Evolutionary conservation across 2,888 invertebrate species (phyloP), one percentile per base, ranked within the genome.

Genomic region (Amblyteles armatorius): DNA sequence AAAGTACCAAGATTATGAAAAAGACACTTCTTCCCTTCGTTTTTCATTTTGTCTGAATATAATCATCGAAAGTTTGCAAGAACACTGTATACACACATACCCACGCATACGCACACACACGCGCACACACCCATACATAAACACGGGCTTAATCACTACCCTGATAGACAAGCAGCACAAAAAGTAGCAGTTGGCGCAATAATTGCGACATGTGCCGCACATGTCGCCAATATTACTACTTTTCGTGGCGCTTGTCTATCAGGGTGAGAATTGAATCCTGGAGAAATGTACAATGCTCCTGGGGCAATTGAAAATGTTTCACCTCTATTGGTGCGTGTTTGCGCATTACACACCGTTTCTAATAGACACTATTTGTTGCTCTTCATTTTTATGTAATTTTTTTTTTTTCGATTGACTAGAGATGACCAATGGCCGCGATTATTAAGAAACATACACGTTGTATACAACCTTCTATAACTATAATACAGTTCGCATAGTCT

Each of bases 401-500:
- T 63, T 48, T 57, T 68, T 52, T 52, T 44, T 65, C 57, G 74
- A 83, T 84, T 84, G 83, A 84, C 83, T 84, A 84, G 83, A 77
- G 68, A 40, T n/a, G 80, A 77, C 83, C 83, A 77, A 50, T 79
- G 83, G 79, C 33, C 83, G 55, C 69, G 36, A 36, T 83, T 79
- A 83, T 68, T 48, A 63, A 69, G 63, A 83, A 60, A 78, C 26
- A 67, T 40, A 72, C 48, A 67, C 33, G 50, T 73, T 78, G 74
- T 76, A 74, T 74, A 76, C 63, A 63, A 71, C 22, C 40, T 72
- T 65, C 9, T 63, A 52, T 36, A 50, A 65, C 52, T 77, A 79
- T 65, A 65, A 40, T 57, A 73, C 63, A 74, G 22, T 44, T 60
- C 44, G 79, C 22, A 65, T 52, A 71, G 60, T 79, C 63, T 65